A percentile compares a stretch with the other conserved stretches of the same genome.
Conservation (phyloP, 2,888 invertebrate species). For the Agrotis clavis region DNA sequence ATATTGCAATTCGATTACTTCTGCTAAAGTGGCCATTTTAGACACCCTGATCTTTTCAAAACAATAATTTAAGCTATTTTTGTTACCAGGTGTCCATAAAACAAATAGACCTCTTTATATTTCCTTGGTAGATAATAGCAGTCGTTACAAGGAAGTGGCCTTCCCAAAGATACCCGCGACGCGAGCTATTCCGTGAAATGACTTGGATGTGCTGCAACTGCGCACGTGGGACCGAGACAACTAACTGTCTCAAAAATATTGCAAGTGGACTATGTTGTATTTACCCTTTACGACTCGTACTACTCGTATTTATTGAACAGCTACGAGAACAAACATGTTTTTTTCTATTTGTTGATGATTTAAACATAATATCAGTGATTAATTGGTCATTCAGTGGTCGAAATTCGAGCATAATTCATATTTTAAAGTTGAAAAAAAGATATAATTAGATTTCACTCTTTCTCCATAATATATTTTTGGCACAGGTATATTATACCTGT, state of each 20-base stretch:
- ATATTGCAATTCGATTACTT: too few species aligned
- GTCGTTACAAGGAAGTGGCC: slow-evolving; percentile 73
- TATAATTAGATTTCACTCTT: too few species aligned
- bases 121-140: slow-evolving; percentile 70
- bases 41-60: slow-evolving; percentile 4
- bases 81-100: slow-evolving; percentile 64
- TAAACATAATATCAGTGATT: too few species aligned
- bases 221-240: slow-evolving; percentile 69
- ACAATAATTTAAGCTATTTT: slow-evolving; percentile 34
- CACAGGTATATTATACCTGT: too few species aligned
- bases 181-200: slow-evolving; percentile 76
- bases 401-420: too few species aligned
- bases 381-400: too few species aligned
- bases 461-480: too few species aligned
- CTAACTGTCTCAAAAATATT: slow-evolving; percentile 63
- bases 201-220: slow-evolving; percentile 74
- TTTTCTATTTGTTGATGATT: too few species aligned
- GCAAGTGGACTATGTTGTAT: slow-evolving; percentile 38
- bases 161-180: slow-evolving; percentile 73
- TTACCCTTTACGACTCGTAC: slow-evolving; percentile 18
- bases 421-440: too few species aligned
- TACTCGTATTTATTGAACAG: background rate
- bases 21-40: too few species aligned
- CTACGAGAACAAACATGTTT: background rate
- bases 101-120: slow-evolving; percentile 71